phyloP scores from a whole-genome alignment of 2,888 invertebrate species.

The Chymomyza fuscimana region DNA sequence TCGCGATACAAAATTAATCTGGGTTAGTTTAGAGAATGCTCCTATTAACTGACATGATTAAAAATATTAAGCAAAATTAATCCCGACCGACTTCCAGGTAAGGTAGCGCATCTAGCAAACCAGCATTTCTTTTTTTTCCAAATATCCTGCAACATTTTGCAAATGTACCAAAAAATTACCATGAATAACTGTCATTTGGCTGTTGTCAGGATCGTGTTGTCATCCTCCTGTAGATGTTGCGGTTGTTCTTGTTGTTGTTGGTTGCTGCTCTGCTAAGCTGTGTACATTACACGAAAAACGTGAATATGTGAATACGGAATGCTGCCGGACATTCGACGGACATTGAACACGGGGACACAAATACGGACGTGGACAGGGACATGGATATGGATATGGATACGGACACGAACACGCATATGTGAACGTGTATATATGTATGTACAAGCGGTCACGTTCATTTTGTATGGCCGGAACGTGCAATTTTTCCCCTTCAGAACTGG shows the following conservation, averaged over 20 bases:
- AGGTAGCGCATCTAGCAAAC: no score
- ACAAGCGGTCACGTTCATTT: conserved; percentile 68
- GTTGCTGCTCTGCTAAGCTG: conserved; percentile 39
- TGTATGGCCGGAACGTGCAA: conserved; percentile 71
- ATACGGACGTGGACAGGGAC: no score
- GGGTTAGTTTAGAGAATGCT: no score
- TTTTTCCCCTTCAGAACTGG: conserved; percentile 37
- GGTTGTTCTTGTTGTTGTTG: conserved; percentile 29
- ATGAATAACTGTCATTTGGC: conserved; percentile 65
- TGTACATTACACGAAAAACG: conserved; percentile 53
- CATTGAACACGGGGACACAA: no score
- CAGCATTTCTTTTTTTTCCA: no score
- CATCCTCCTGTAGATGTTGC: background rate
- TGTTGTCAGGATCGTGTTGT: conserved; percentile 16
- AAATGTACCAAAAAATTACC: conserved; percentile 51
- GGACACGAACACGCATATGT: conserved; percentile 13
- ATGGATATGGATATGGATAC: no score
- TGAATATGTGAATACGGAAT: conserved; percentile 17
- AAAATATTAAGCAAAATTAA: no score
- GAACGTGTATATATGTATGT: conserved; percentile 41
- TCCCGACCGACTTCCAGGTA: no score
- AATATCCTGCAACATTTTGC: no score
- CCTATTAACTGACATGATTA: no score
- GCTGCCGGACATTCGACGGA: no score
- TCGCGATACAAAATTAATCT: no score